Evolutionary conservation across 2,888 invertebrate genomes (phyloP).

Genomic region (Mesorhabditis belari): DNA sequence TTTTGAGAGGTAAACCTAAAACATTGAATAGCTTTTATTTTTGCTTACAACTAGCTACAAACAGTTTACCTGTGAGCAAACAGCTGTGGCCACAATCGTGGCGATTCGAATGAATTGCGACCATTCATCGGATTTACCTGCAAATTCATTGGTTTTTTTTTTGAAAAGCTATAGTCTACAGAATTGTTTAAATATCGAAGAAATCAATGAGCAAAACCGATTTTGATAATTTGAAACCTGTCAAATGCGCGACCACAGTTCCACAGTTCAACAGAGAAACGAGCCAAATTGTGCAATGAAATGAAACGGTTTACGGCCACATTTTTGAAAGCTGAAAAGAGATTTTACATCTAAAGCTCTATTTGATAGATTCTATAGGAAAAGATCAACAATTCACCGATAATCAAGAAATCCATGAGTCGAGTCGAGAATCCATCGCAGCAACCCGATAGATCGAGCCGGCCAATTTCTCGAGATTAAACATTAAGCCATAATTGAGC

Average conservation of each 20-base stretch:
- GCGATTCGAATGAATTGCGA: slow-evolving; percentile 1
- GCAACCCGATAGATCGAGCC: neutral
- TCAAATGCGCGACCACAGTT: neutral
- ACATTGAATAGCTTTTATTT: neutral
- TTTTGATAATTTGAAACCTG: neutral
- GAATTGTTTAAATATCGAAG: too few relatives aligned
- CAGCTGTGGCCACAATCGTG: slow-evolving; percentile 3
- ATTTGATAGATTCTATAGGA: too few relatives aligned
- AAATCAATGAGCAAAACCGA: too few relatives aligned
- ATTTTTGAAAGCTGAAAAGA: neutral
- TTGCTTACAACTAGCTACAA: neutral
- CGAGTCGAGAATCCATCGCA: neutral
- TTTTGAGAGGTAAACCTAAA: slow-evolving; percentile 6
- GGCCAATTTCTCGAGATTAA: neutral
- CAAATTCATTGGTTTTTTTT: too few relatives aligned
- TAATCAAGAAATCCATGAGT: neutral
- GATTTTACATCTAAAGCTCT: too few relatives aligned
- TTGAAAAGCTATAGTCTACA: too few relatives aligned
- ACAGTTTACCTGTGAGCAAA: slow-evolving; percentile 3
- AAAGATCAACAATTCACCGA: too few relatives aligned
- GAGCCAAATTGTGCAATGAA: neutral
- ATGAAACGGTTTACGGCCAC: neutral
- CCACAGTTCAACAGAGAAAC: neutral
- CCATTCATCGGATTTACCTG: neutral
- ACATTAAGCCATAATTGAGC: neutral